Conservation (phyloP, 2,888 invertebrate genomes). For the Tetropium fuscum region DNA sequence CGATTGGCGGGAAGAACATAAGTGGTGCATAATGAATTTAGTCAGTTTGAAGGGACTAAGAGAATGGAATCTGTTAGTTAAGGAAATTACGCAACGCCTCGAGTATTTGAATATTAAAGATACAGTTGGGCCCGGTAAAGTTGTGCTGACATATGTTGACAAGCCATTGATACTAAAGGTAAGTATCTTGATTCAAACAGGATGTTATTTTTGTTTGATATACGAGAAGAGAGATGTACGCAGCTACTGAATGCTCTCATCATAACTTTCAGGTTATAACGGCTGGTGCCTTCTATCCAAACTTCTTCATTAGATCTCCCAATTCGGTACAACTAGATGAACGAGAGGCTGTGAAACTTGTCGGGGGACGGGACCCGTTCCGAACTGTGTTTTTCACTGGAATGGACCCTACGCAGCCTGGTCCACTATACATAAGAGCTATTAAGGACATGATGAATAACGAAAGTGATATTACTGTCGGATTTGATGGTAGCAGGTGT, state of each 20-base stretch:
- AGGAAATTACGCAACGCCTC: conserved; percentile 77
- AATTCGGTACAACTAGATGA: conserved; percentile 72
- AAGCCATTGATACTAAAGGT: conserved; percentile 76
- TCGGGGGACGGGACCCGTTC: conserved; percentile 82
- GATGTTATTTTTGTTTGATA: background rate
- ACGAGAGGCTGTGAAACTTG: conserved; percentile 72
- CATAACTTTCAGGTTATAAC: conserved; percentile 72
- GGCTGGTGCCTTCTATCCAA: conserved; percentile 93
- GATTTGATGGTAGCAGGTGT: conserved; percentile 69
- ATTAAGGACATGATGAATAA: conserved; percentile 71
- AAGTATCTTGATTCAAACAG: conserved; percentile 7
- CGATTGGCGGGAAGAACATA: conserved; percentile 41
- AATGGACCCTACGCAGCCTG: conserved; percentile 75
- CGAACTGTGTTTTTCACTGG: conserved; percentile 78
- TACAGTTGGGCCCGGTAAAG: conserved; percentile 64
- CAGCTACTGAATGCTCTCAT: background rate
- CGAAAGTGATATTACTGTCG: conserved; percentile 66
- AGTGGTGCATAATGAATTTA: conserved; percentile 79
- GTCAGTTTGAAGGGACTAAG: conserved; percentile 78
- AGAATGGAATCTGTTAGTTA: conserved; percentile 79
- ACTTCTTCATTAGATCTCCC: conserved; percentile 79
- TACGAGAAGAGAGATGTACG: too few species aligned
- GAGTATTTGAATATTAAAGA: conserved; percentile 71
- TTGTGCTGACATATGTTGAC: conserved; percentile 67
- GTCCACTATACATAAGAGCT: conserved; percentile 74